Conservation (phyloP, 2,113 vertebrate genomes). For the Indicator indicator region DNA sequence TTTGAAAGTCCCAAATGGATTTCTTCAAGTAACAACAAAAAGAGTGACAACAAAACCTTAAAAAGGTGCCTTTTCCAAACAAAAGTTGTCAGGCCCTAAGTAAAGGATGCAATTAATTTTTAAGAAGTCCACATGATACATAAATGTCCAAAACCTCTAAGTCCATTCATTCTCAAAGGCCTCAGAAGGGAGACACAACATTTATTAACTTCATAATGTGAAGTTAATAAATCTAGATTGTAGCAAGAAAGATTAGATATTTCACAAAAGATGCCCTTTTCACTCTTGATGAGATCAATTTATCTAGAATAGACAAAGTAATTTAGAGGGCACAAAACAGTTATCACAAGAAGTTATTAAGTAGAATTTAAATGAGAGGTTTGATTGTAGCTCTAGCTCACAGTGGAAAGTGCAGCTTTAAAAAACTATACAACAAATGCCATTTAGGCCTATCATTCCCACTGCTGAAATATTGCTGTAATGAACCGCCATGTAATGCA, state of each 20-base stretch:
- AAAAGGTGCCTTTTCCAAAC: neutral
- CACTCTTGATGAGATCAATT: constrained; percentile 24
- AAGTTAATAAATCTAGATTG: constrained; percentile 43
- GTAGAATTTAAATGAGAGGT: constrained; percentile 19
- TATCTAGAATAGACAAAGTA: constrained; percentile 33
- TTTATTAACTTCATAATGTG: neutral
- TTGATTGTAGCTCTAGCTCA: neutral
- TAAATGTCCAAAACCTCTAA: neutral
- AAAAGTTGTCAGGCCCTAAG: neutral
- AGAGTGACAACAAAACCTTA: neutral
- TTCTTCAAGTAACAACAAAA: neutral
- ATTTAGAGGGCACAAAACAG: constrained; percentile 28
- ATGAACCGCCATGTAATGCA: neutral
- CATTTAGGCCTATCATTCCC: neutral
- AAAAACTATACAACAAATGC: neutral
- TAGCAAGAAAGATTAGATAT: constrained; percentile 16
- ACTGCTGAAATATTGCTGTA: neutral
- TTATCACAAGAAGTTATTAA: constrained; percentile 8
- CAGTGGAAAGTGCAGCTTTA: neutral
- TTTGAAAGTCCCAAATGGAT: neutral
- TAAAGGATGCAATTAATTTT: neutral
- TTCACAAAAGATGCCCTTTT: constrained; percentile 33
- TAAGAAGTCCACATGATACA: neutral
- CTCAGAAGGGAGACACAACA: neutral
- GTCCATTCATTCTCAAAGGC: neutral